These are phyloP conservation scores for Microcebus tavaratra DNA, from an alignment of 2,113 vertebrate genomes.

Conservation along the genomic window DNA sequence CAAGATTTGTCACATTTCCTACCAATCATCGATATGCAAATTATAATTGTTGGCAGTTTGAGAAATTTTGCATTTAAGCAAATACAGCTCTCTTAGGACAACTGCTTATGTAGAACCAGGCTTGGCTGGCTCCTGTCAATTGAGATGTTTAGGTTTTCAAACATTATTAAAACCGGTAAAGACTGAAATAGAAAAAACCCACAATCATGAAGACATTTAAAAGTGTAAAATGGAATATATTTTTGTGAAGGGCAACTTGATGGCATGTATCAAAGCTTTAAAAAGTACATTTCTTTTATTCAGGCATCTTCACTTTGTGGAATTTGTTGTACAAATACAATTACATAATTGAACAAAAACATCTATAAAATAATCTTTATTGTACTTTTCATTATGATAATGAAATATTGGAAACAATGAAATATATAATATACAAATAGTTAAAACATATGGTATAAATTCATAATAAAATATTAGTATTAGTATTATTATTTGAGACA, in stretches of 20 bases:
- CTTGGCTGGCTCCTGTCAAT: not conserved
- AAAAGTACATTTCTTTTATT: not conserved
- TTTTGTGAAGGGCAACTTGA: constrained; percentile 14
- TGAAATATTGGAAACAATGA: not conserved
- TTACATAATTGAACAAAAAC: constrained; percentile 14
- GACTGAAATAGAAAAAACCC: constrained; percentile 8
- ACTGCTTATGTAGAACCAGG: constrained; percentile 7
- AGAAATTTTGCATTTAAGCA: constrained; percentile 51
- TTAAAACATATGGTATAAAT: constrained; percentile 20
- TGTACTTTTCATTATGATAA: not conserved
- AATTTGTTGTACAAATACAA: not conserved
- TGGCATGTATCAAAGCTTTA: not conserved
- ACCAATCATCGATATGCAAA: constrained; percentile 25
- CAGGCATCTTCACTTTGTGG: not conserved
- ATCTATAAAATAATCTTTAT: constrained; percentile 42
- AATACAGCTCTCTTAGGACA: not conserved
- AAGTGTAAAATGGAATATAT: not conserved
- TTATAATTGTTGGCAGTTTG: constrained; percentile 24
- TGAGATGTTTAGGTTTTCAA: constrained; percentile 8
- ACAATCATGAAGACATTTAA: not conserved
- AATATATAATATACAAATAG: not conserved
- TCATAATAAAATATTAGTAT: not conserved
- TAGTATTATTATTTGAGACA: no score
- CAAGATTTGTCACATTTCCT: constrained; percentile 20
- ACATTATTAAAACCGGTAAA: not conserved